Evolutionary conservation across 2,113 vertebrate genomes (phyloP), one percentile per base, ranked within the genome.

Genomic region (Ceuthmochares aereus): DNA sequence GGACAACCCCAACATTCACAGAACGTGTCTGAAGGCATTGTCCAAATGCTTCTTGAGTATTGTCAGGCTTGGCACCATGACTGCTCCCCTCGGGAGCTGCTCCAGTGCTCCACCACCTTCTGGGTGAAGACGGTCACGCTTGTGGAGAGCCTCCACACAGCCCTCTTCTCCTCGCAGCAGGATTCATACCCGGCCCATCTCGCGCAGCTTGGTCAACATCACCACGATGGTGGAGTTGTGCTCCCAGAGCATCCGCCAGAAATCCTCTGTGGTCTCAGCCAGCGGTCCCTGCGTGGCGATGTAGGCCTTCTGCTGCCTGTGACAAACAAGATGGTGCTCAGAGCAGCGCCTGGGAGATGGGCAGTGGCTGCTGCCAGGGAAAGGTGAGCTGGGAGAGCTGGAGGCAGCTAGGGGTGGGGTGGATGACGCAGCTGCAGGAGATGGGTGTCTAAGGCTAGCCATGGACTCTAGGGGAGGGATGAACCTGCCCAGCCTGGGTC

Each of bases 201-300:
- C 99, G 14, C 99, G 97, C 74, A 99, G 98, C 96, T 99, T 99
- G 90, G 99, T 99, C 96, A 99, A 98, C 99, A 99, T 99, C 97
- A 99, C 99, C 55, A 99, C 98, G 68, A 99, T 99, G 95, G 99
- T 99, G 94, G 99, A 99, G 92, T 99, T 99, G 98, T 99, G 99
- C 84, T 99, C 99, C 99, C 99, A 99, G 9, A 99, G 94, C 99
- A 99, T 99, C 87, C 99, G 98, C 99, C 99, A 99, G 98, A 99
- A 99, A 98, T 99, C 99, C 97, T 99, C 99, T 0, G 99, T 99
- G 96, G 99, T 99, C 97, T 99, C 99, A 0, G 99, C 98, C 96
- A 99, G 95, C 0, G 99, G 99, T 87, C 99, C 99, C 97, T 99
- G 99, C 0, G 99, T 99, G 90, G 99, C 99, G 34, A 99, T 99